Base-by-base conservation (phyloP, 2,113 vertebrate species). In the Phyllopteryx taeniolatus region DNA sequence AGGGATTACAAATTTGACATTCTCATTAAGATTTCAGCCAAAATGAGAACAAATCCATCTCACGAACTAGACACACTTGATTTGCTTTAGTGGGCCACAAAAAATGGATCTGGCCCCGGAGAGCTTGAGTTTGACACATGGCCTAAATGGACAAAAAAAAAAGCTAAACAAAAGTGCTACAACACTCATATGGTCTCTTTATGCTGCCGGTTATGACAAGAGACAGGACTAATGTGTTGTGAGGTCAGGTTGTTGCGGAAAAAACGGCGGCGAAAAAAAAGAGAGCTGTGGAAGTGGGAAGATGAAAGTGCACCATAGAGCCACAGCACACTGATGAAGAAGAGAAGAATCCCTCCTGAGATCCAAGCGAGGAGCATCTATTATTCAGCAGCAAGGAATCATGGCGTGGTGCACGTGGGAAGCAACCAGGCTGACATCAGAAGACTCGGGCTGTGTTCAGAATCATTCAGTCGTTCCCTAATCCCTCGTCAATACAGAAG, bases 361-460 rank as follows among this genome's bases (percentile, higher is more conserved):
- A 84, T 84, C 69, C 75, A 54, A 63, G 69, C 78, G 43, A 60
- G 65, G 71, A 83, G 74, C 81, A 86, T 86, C 67, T 82, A 85
- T 90, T 87, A 90, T 88, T 90, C 82, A 88, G 77, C 82, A 85
- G 82, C 78, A 73, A 79, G 81, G 82, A 87, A 87, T 90, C 85
- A 85, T 79, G 86, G 83, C 86, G 77, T 67, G 39, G 74, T 69
- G 35, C 11, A 74, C 22, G 64, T 79, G 78, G 84, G 75, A 67
- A 42, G 73, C 0, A 35, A 70, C 53, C 8, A 56, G 5, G 76
- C 63, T 8, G 31, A 70, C 76, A 87, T 83, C 75, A 84, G 57
- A 83, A 70, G 43, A 20, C 57, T 69, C 46, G 0, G 14, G 73
- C 74, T 70, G 79, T 79, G 15, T 67, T 70, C 9, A 3, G 14